These are phyloP conservation scores for Gnathonemus longibarbis DNA, from an alignment of 2,113 vertebrate species.

Conservation along the genomic window DNA sequence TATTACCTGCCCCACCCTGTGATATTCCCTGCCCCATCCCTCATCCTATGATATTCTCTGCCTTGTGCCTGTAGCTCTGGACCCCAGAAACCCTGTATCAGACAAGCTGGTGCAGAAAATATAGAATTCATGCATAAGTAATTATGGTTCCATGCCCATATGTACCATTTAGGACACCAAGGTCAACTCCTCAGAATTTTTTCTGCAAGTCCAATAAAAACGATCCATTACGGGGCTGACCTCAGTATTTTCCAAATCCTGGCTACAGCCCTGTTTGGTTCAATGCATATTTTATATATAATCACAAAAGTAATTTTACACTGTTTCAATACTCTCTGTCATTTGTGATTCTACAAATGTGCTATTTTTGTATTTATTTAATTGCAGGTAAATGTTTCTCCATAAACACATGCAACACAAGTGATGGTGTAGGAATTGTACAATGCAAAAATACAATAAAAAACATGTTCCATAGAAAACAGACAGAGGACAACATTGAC, in stretches of 20 bases:
- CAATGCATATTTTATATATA: background rate
- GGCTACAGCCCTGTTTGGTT: background rate
- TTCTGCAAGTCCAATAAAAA: background rate
- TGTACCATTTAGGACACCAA: background rate
- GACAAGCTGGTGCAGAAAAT: background rate
- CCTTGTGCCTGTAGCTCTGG: background rate
- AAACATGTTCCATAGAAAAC: background rate
- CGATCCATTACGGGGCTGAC: background rate
- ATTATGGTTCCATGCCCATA: background rate
- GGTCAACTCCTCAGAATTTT: background rate
- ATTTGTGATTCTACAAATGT: background rate
- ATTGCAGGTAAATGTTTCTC: background rate
- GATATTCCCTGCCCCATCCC: no score
- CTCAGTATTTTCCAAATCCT: background rate
- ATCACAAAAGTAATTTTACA: background rate
- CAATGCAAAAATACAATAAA: background rate
- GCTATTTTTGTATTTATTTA: background rate
- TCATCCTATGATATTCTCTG: no score
- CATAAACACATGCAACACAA: background rate
- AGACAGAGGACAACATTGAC: background rate
- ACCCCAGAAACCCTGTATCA: background rate
- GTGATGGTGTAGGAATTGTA: background rate
- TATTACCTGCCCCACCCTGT: no score
- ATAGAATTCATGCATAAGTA: background rate
- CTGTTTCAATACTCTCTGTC: background rate